phyloP scores from a whole-genome alignment of 1,140 invertebrate genomes.

The Heterodera schachtii region DNA sequence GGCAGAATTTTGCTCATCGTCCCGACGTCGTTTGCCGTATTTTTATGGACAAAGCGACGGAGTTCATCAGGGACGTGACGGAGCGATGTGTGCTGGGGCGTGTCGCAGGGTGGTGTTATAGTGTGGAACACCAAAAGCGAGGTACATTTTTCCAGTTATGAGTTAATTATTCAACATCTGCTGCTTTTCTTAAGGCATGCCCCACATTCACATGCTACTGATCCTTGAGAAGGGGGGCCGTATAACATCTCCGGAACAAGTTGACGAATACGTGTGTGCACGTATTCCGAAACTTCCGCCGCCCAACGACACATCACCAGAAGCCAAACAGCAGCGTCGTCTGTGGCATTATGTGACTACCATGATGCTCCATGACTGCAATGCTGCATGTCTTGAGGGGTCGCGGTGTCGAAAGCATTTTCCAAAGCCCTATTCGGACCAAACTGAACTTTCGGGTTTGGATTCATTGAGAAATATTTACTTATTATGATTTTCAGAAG shows the following conservation, averaged over 20 bases:
- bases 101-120: neutral
- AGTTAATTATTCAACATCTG: no score
- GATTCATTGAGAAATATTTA: neutral
- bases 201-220: neutral
- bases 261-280: neutral
- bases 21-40: neutral
- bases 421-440: neutral
- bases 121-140: slow-evolving; percentile 13
- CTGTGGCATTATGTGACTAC: neutral
- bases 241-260: neutral
- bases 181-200: neutral
- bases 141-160: neutral
- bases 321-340: neutral
- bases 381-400: neutral
- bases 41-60: neutral
- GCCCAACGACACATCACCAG: neutral
- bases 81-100: neutral
- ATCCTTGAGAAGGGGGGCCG: neutral
- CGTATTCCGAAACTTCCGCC: neutral
- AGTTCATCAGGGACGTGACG: neutral
- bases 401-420: neutral
- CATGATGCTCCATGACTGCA: neutral
- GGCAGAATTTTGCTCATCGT: neutral
- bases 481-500: neutral
- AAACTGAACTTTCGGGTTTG: neutral